A percentile compares a stretch with the other conserved stretches of the same genome.
phyloP scores from a whole-genome alignment of 2,888 invertebrate genomes.

The Dyspetes luteomarginatus region DNA sequence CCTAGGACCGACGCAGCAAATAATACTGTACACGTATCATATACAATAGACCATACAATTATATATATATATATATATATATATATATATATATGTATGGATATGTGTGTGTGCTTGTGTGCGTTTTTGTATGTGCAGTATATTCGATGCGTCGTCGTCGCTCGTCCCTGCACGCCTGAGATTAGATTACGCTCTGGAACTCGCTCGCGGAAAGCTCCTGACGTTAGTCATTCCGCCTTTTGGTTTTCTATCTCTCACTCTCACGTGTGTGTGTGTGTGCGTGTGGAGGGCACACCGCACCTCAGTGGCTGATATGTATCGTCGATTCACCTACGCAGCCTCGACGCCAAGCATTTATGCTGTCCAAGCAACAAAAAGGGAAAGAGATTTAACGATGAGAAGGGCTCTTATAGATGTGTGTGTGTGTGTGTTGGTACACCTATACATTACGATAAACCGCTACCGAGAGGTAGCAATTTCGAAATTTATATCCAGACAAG shows the following conservation, averaged over 20 bases:
- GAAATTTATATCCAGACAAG: neutral
- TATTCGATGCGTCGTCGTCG: slow-evolving; percentile 52
- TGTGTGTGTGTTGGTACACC: too few species aligned
- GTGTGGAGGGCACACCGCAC: slow-evolving; percentile 41
- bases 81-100: neutral
- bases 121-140: slow-evolving; percentile 16
- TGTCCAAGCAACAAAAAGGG: neutral
- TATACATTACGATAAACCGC: neutral
- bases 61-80: neutral
- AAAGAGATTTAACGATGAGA: neutral
- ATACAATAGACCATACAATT: slow-evolving; percentile 16
- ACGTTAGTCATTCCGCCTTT: slow-evolving; percentile 66
- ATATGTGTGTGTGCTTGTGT: neutral
- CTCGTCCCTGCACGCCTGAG: slow-evolving; percentile 61
- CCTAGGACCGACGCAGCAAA: slow-evolving; percentile 52
- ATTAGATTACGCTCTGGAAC: slow-evolving; percentile 60
- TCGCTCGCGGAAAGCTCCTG: slow-evolving; percentile 62
- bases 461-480: neutral
- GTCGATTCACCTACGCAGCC: slow-evolving; percentile 63
- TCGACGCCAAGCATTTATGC: slow-evolving; percentile 46
- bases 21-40: slow-evolving; percentile 34
- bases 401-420: neutral
- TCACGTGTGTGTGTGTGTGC: neutral
- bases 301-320: slow-evolving; percentile 53
- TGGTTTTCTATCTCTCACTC: slow-evolving; percentile 21